Conservation (phyloP, 2,113 vertebrate genomes). For the Trematomus loennbergii region DNA sequence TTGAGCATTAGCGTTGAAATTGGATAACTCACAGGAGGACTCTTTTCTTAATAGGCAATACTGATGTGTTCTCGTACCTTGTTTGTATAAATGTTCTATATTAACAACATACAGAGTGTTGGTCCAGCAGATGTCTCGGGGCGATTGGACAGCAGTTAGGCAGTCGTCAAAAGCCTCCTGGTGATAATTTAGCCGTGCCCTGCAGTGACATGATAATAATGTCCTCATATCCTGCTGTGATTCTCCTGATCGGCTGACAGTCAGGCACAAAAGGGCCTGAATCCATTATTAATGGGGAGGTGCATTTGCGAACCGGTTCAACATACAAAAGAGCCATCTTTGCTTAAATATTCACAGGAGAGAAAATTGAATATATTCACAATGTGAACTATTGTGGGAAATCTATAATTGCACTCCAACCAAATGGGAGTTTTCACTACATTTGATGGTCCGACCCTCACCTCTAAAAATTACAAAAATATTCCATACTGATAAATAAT, state of each 20-base stretch:
- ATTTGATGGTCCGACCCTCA: slow-evolving; percentile 36
- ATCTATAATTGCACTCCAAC: slow-evolving; percentile 1
- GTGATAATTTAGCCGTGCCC: slow-evolving; percentile 72
- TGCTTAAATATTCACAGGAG: slow-evolving; percentile 32
- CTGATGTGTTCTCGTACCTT: too few relatives aligned
- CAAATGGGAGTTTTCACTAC: slow-evolving; percentile 15
- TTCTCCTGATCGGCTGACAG: slow-evolving; percentile 77
- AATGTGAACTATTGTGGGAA: slow-evolving; percentile 23
- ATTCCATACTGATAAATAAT: slow-evolving; percentile 70
- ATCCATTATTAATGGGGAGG: slow-evolving; percentile 74
- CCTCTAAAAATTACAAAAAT: slow-evolving; percentile 62
- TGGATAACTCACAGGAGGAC: too few relatives aligned
- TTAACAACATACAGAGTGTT: slow-evolving; percentile 34
- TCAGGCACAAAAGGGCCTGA: slow-evolving; percentile 74
- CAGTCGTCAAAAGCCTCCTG: slow-evolving; percentile 67
- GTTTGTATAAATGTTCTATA: too few relatives aligned
- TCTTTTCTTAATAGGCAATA: too few relatives aligned
- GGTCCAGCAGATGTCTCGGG: slow-evolving; percentile 67
- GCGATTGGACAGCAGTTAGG: slow-evolving; percentile 76
- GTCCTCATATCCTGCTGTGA: slow-evolving; percentile 80
- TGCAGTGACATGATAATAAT: slow-evolving; percentile 79
- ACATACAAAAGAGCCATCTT: slow-evolving; percentile 43
- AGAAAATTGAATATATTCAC: slow-evolving; percentile 37
- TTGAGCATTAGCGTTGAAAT: too few relatives aligned
- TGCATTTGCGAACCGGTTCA: slow-evolving; percentile 38